phyloP scores from a whole-genome alignment of 2,113 vertebrate species.

The Chloropsis hardwickii region DNA sequence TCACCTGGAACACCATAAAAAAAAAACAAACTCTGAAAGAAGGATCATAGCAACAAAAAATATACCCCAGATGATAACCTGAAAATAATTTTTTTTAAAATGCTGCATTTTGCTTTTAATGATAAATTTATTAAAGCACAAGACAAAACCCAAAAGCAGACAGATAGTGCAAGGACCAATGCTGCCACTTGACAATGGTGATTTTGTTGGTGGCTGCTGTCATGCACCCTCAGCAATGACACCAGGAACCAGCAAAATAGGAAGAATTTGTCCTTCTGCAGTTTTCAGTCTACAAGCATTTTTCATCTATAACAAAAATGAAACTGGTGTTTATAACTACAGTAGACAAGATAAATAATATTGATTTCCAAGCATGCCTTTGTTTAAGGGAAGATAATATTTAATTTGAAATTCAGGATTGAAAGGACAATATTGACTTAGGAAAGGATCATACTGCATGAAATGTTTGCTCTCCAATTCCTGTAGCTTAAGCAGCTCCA shows the following conservation, averaged over 20 bases:
- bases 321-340: neutral
- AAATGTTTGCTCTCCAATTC: slow-evolving; percentile 8
- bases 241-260: neutral
- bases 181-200: neutral
- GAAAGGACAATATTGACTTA: neutral
- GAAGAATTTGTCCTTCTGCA: neutral
- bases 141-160: neutral
- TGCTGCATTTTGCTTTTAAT: slow-evolving; percentile 5
- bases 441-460: neutral
- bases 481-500: neutral
- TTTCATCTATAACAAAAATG: neutral
- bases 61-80: neutral
- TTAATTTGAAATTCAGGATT: slow-evolving; percentile 7
- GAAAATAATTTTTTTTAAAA: slow-evolving; percentile 16
- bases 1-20: slow-evolving; percentile 28
- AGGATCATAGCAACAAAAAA: neutral
- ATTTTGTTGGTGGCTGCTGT: neutral
- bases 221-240: neutral
- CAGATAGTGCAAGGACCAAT: neutral
- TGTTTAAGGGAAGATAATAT: neutral
- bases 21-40: slow-evolving; percentile 30
- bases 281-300: neutral
- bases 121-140: neutral
- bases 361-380: neutral
- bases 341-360: neutral